phyloP scores from a whole-genome alignment of 2,797 vertebrate species.

The Pseudotriccus pelzelni region DNA sequence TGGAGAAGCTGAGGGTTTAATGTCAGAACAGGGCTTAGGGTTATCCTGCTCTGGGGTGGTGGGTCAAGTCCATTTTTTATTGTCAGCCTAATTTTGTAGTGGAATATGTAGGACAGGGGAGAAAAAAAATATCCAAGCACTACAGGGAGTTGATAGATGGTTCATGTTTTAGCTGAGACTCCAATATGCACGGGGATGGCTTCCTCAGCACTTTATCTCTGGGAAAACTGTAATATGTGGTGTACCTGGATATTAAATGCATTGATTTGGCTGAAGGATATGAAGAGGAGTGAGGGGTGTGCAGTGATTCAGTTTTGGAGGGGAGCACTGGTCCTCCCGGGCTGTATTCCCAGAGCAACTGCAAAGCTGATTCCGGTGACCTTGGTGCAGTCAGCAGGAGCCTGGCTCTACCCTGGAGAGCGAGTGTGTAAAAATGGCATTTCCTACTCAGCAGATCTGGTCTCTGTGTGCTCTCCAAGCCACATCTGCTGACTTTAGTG shows the following conservation, averaged over 20 bases:
- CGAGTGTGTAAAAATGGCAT: conserved; percentile 41
- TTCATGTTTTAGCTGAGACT: conserved; percentile 48
- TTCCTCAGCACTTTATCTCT: conserved; percentile 25
- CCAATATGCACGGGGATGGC: neutral
- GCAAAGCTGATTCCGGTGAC: neutral
- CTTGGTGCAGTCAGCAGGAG: conserved; percentile 46
- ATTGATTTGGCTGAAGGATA: neutral
- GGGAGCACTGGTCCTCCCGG: neutral
- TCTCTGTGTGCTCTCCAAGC: conserved; percentile 9
- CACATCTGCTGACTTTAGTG: conserved; percentile 54
- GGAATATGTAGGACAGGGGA: neutral
- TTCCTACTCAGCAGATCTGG: conserved; percentile 62
- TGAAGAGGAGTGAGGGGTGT: neutral
- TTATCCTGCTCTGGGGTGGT: neutral
- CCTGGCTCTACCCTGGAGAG: neutral
- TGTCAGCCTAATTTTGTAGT: conserved; percentile 3
- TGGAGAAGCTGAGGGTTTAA: neutral
- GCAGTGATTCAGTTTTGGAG: neutral
- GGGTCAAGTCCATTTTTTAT: neutral
- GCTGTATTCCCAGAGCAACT: conserved; percentile 12
- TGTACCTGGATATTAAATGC: neutral
- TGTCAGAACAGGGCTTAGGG: neutral
- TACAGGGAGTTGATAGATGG: conserved; percentile 41
- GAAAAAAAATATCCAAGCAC: neutral
- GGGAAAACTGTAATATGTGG: neutral